Evolutionary conservation across 2,888 invertebrate species (phyloP), one percentile per base, ranked within the genome.

Genomic region (Barypeithes pellucidus): DNA sequence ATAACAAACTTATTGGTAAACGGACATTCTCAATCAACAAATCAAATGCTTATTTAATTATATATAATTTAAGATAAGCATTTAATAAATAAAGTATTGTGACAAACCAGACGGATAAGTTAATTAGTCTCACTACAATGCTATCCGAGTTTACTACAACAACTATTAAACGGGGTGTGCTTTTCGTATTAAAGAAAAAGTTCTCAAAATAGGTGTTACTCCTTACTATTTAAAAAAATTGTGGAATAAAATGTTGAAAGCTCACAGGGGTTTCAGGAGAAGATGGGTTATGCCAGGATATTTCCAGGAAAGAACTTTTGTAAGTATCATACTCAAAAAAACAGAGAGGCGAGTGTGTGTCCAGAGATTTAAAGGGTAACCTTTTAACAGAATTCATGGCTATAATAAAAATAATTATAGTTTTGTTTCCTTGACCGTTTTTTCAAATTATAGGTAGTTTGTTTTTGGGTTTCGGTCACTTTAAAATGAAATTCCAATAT

Each of bases 131-230:
- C 54, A 75, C 59, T 54, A 75, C 73, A 67, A 77, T 73, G 75
- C 62, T 75, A 60, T 47, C 60, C 24, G 68, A 59, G 73, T 71
- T 70, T 20, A 60, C 67, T 36, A 65, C 43, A 8, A 75, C 75
- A 36, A 72, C 71, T 45, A 75, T 71, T 22, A 71, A 73, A 47
- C 63, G 75, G 8, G 69, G 68, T 36, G 18, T 76, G 11, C 45
- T 75, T 65, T 71, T 69, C n/a, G 73, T 73, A 41, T 45, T 76
- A 14, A 76, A 75, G 57, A 75, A 75, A 61, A 73, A 76, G 39
- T 52, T 72, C 9, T 68, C 33, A 39, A 76, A 75, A 75, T 50
- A 50, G 24, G 50, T 4, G n/a, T 22, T 12, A 4, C 5, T 50
- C 2, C 14, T 11, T 1, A 11, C 3, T 52, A 24, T 52, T 52